Evolutionary conservation across 1,140 invertebrate species (phyloP).

Genomic region (Euura saliciscinereae): DNA sequence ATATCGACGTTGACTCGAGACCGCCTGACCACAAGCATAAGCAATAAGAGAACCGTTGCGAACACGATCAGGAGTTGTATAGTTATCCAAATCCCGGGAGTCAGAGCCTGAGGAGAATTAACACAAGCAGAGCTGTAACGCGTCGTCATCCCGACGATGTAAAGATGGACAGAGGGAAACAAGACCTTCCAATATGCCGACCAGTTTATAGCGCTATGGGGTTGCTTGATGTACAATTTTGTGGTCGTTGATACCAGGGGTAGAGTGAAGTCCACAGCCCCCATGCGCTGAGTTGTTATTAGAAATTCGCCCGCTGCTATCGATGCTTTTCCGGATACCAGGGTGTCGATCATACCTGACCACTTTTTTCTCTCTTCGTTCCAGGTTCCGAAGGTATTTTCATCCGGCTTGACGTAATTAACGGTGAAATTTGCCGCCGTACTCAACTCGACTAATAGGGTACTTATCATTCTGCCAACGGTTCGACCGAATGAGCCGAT

Average conservation of each 20-base stretch:
- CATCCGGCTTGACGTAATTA: not conserved
- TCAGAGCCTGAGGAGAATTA: constrained; percentile 30
- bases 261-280: constrained; percentile 36
- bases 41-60: constrained; percentile 22
- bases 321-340: constrained; percentile 29
- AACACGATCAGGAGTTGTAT: constrained; percentile 28
- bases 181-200: constrained; percentile 36
- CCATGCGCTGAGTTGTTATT: constrained; percentile 32
- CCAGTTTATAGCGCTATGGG: constrained; percentile 30
- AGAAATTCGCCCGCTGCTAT: constrained; percentile 37
- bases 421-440: constrained; percentile 37
- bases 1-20: constrained; percentile 23
- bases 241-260: constrained; percentile 30
- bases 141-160: not conserved
- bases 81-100: constrained; percentile 19
- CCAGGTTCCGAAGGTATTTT: constrained; percentile 31
- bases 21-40: constrained; percentile 27
- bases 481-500: constrained; percentile 16
- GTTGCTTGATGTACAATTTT: constrained; percentile 31
- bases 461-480: constrained; percentile 24
- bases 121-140: not conserved
- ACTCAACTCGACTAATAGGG: constrained; percentile 33
- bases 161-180: not conserved
- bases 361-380: constrained; percentile 26
- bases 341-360: constrained; percentile 39